A percentile compares a stretch with the other conserved stretches of the same genome.
phyloP scores from a whole-genome alignment of 2,888 invertebrate genomes.

The Epistrophella euchroma region DNA sequence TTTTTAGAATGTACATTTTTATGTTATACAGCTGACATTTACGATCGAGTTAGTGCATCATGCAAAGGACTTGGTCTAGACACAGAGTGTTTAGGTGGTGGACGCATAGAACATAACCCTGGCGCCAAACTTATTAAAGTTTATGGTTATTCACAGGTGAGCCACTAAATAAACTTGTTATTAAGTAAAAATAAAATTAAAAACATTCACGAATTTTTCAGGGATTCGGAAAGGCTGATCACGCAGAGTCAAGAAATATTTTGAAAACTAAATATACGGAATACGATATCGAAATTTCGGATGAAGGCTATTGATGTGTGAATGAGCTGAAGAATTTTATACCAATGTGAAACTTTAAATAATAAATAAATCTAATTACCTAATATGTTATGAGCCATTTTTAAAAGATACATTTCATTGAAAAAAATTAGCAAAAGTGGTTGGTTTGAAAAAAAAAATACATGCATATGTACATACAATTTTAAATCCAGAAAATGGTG shows the following conservation, averaged over 20 bases:
- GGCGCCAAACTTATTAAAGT: conserved; percentile 91
- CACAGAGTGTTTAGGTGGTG: conserved; percentile 95
- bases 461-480: no score
- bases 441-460: no score
- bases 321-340: neutral
- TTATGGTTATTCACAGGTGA: conserved; percentile 95
- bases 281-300: conserved; percentile 91
- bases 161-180: neutral
- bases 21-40: conserved; percentile 90
- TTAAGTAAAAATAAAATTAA: neutral
- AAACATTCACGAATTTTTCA: conserved; percentile 82
- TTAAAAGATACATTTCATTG: no score
- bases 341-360: neutral
- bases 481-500: no score
- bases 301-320: conserved; percentile 85
- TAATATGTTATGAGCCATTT: no score
- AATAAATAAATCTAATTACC: no score
- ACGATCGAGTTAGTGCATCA: conserved; percentile 85
- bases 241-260: conserved; percentile 89
- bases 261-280: conserved; percentile 89
- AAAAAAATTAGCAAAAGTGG: no score
- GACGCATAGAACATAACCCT: conserved; percentile 93
- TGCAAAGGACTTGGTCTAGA: conserved; percentile 85
- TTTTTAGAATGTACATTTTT: conserved; percentile 1
- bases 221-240: conserved; percentile 96